Base-by-base conservation (phyloP, 2,888 invertebrate genomes). In the Ectropis crepuscularia region DNA sequence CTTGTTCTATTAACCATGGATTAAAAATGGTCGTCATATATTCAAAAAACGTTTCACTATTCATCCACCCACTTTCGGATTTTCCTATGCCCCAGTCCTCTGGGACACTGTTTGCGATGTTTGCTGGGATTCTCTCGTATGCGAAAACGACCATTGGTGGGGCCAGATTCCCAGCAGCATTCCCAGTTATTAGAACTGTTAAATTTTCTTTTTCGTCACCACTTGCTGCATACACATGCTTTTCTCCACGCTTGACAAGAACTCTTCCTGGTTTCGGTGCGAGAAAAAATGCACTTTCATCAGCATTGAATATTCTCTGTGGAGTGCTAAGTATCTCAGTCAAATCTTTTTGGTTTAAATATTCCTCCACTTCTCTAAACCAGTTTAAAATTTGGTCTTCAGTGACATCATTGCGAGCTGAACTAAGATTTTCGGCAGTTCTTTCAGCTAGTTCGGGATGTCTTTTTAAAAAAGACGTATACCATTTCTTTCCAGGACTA, bases 401-500 rank as follows among this genome's bases (percentile, higher is more conserved):
- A 28, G 71, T 76, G 6, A 80, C 74, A 39, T 38, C 53, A 54
- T 71, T 74, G 69, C 77, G 64, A 9, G 68, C 65, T 45, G 57
- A 67, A 12, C 61, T 72, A 36, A 80, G 48, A 63, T 77, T 78
- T 73, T 81, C 70, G 6, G 74, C 57, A 9, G 66, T 70, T 54
- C 73, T 59, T 53, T 70, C 60, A n/a, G 73, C 61, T 6, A 78
- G 6, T 45, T 63, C 57, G 28, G 73, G 67, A 57, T 79, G 75
- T 59, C 76, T 65, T 16, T 68, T 69, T 11, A 69, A 57, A 65
- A 80, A 79, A 10, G 59, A 57, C 6, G 61, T 53, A 57, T 69
- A 77, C 79, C 79, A 78, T 60, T 74, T 72, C 50, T 71, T 68
- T 9, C 77, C 75, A 45, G 81, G 80, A 16, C 74, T 58, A 65